A percentile compares a stretch with the other conserved stretches of the same genome.
Evolutionary conservation across 2,797 vertebrate genomes (phyloP).

Genomic region (Falco peregrinus): DNA sequence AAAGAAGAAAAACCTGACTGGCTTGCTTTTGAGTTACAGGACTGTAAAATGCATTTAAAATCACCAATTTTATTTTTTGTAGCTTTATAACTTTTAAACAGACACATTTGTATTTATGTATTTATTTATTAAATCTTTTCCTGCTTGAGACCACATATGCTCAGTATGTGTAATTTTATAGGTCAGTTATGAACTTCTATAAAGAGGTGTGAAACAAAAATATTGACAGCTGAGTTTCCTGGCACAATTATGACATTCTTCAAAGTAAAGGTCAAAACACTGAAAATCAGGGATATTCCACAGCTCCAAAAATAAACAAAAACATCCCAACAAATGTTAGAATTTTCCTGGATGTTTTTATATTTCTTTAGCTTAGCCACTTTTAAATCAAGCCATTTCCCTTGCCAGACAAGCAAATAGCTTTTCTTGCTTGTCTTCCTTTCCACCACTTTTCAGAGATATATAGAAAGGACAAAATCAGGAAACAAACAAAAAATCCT

Average conservation of each 20-base stretch:
- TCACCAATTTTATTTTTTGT: not conserved
- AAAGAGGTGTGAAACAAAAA: slow-evolving; percentile 65
- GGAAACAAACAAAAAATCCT: not conserved
- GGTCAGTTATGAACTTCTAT: slow-evolving; percentile 35
- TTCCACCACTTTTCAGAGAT: not conserved
- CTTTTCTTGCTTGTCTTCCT: not conserved
- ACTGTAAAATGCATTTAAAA: slow-evolving; percentile 8
- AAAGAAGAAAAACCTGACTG: not conserved
- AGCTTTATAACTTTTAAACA: slow-evolving; percentile 14
- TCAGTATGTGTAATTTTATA: slow-evolving; percentile 52
- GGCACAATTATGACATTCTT: slow-evolving; percentile 35
- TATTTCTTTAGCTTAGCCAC: not conserved
- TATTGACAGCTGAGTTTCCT: slow-evolving; percentile 54
- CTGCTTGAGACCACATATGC: slow-evolving; percentile 38
- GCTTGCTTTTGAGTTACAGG: not conserved
- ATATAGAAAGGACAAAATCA: not conserved
- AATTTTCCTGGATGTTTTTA: slow-evolving; percentile 16
- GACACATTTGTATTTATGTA: slow-evolving; percentile 23
- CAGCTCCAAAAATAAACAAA: slow-evolving; percentile 36
- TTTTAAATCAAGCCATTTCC: not conserved
- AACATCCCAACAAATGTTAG: not conserved
- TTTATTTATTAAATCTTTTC: slow-evolving; percentile 55
- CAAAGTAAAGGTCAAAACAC: slow-evolving; percentile 36
- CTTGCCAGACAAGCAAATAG: not conserved
- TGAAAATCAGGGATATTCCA: slow-evolving; percentile 37